Conservation (phyloP, 2,797 vertebrate genomes). For the Valencia hispanica region DNA sequence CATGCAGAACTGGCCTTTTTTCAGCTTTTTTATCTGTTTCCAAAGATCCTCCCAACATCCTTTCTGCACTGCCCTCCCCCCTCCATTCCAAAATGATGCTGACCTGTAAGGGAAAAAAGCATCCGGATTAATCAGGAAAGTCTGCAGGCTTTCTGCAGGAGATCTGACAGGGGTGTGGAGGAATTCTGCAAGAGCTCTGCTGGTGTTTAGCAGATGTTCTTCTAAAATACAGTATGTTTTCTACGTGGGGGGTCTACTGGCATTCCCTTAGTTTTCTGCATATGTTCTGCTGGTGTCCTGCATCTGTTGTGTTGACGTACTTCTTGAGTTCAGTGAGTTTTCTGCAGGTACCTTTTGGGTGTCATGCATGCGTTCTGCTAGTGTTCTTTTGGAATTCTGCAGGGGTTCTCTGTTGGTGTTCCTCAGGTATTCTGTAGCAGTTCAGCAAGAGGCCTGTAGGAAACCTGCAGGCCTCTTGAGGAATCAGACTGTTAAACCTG, state of each 20-base stretch:
- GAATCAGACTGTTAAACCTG: background rate
- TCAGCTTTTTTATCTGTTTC: slow-evolving; percentile 11
- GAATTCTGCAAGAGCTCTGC: no score
- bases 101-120: background rate
- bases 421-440: background rate
- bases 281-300: no score
- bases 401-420: background rate
- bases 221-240: no score
- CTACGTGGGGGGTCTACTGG: no score
- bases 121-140: background rate
- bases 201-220: no score
- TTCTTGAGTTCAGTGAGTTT: no score
- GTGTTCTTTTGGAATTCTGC: no score
- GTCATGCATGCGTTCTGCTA: no score
- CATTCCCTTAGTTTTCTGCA: no score
- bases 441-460: background rate
- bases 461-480: background rate
- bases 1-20: slow-evolving; percentile 1
- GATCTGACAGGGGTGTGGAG: background rate
- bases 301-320: no score
- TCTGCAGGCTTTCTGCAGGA: background rate
- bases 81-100: background rate
- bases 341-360: no score
- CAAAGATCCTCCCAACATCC: background rate
- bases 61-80: background rate